Evolutionary conservation across 2,113 vertebrate genomes (phyloP), one percentile per base, ranked within the genome.

Genomic region (Ictalurus furcatus): DNA sequence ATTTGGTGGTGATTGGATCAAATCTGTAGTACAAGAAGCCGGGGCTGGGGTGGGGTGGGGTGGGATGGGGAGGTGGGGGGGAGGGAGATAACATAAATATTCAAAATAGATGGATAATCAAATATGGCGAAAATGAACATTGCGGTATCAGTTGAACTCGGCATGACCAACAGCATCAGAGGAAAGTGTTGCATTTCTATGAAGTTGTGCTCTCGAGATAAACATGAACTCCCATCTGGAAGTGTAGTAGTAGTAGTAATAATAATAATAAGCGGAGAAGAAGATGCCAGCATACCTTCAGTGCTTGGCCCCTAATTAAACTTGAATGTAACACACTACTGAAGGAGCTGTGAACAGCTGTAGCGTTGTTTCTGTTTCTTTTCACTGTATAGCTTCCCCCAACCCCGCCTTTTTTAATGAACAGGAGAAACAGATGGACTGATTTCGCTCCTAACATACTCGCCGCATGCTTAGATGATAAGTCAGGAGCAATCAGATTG

Each of bases 381-480:
- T 4, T 34, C 52, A 52, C 44, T 16, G 2, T 69, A 71, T 34
- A 16, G 63, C 0, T 58, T 8, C 1, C 14, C 44, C 44, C 44
- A 48, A 48, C 44, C 44, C 44, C 44, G 6, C 6, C 44, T 48
- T 34, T 59, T 82, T 59, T 37, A 59, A 82, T 37, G 54, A 82
- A 58, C 54, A 59, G 79, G 21, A 59, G 79, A 23, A 82, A 59
- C 79, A 82, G 79, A 82, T 59, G 79, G 79, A 23, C 54, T 12
- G 28, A 23, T 82, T 82, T 56, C 1, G 2, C 54, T 59, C 8
- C 17, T 58, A 82, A 21, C 17, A 59, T 81, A 30, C n/a, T 58
- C 6, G 6, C 79, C 19, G 16, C 54, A 58, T 81, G 52, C 79
- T 81, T 17, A 81, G 52, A 30, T 14, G 76, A 5, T 81, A n/a